Evolutionary conservation across 1,140 invertebrate genomes (phyloP), one percentile per base, ranked within the genome.

Genomic region (Drosophila nasuta): DNA sequence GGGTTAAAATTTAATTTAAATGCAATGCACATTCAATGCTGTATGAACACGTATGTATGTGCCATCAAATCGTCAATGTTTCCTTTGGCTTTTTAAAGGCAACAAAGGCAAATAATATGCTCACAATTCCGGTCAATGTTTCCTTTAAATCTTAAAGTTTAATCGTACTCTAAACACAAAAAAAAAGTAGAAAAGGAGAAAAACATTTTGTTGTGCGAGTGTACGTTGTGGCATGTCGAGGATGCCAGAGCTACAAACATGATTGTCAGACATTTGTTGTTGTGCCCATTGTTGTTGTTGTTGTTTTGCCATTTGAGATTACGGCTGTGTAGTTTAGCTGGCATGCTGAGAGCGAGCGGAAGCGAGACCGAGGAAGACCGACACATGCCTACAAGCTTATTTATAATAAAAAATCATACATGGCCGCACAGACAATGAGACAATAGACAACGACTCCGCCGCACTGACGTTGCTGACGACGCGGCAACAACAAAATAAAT

Each of bases 391-490:
- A 88, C 80, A 83, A 88, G 85, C 85, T 83, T 88, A 89, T 83
- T 83, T 88, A 83, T 88, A 88, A 89, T 82, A 83, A 88, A 88
- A 87, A 87, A 88, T 89, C 85, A 89, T 83, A 88, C 85, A 88
- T 81, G 85, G 79, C 67, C 77, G 80, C 83, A 81, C 80, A 88
- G 77, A 83, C 83, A 88, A 88, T 88, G 83, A 89, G 83, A 88
- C 83, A 88, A 88, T 88, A 75, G 77, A 69, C 59, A 54, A 79
- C 28, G 77, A 69, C 59, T 52, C 76, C 20, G 63, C 65, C 54
- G 58, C 35, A 8, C 35, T 17, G 63, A 65, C 28, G 64, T 35
- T 59, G 75, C 65, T 41, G 64, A 63, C 48, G 57, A 63, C 70
- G 72, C 64, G 72, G 51, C 68, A 81, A 68, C 65, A 71, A 20